These are phyloP conservation scores for Amblyornis subalaris DNA, from an alignment of 2,113 vertebrate species.

Conservation along the genomic window DNA sequence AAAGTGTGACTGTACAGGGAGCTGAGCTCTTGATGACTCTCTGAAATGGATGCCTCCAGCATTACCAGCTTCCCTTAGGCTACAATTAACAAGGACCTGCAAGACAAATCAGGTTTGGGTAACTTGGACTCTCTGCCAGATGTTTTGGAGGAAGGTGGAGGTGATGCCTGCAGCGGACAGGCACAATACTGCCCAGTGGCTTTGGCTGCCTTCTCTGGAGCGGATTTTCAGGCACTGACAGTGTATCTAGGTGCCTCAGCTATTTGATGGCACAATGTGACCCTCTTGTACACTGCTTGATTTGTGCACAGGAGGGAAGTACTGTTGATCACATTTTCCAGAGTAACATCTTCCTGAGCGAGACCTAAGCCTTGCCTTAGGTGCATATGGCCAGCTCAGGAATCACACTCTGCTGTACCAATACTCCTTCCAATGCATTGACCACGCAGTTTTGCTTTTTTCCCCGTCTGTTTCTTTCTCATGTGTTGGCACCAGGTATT, in stretches of 20 bases:
- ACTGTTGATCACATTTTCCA: not conserved
- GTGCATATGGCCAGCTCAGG: not conserved
- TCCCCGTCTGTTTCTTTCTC: not conserved
- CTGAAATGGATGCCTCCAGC: not conserved
- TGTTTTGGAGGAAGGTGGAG: not conserved
- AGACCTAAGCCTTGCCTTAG: not conserved
- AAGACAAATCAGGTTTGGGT: not conserved
- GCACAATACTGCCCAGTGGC: not conserved
- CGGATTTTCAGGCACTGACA: not conserved
- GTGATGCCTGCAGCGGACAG: not conserved
- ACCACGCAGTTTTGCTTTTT: not conserved
- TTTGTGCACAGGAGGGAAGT: not conserved
- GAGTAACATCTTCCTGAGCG: not conserved
- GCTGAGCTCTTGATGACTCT: not conserved
- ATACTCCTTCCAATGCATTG: accelerated
- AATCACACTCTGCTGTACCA: not conserved
- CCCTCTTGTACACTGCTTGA: not conserved
- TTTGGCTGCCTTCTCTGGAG: not conserved
- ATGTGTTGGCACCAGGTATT: not conserved
- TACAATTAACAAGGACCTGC: not conserved
- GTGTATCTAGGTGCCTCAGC: not conserved
- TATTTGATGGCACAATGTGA: not conserved
- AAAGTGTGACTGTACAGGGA: not conserved
- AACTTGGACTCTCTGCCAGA: not conserved
- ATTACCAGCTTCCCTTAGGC: not conserved